Evolutionary conservation across 2,888 invertebrate species (phyloP).

Genomic region (Cepaea hortensis): DNA sequence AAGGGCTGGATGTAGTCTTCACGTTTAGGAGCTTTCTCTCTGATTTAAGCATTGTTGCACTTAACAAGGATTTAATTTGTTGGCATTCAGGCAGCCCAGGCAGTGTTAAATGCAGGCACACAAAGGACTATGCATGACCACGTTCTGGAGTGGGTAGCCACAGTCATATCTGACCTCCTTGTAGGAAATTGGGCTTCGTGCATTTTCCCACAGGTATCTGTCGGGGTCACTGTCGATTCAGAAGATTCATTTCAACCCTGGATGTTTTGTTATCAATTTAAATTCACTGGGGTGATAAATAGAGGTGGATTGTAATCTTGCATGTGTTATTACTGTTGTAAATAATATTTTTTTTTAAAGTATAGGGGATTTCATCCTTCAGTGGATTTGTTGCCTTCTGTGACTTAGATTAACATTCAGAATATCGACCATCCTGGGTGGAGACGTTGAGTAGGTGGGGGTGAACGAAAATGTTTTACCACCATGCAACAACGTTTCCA

Average conservation of each 20-base stretch:
- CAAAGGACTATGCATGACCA: background rate
- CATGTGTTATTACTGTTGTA: background rate
- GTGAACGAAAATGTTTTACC: no score
- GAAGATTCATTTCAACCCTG: background rate
- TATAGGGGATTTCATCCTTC: background rate
- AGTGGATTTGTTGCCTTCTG: no score
- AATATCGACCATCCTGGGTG: background rate
- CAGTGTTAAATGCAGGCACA: background rate
- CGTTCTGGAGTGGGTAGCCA: constrained; percentile 9
- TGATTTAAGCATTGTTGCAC: background rate
- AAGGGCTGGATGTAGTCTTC: background rate
- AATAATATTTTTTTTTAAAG: background rate
- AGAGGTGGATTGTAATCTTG: background rate
- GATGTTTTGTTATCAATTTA: background rate
- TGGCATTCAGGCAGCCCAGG: background rate
- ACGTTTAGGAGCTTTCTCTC: background rate
- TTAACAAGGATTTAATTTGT: background rate
- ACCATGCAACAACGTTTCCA: background rate
- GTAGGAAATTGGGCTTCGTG: background rate
- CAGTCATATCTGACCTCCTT: background rate
- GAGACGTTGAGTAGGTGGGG: background rate
- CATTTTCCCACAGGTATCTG: constrained; percentile 15
- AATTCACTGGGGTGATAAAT: background rate
- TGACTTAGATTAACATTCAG: background rate
- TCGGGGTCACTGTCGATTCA: background rate